These are phyloP conservation scores for Drosophila melanocephala DNA, from an alignment of 2,888 invertebrate species.

Conservation along the genomic window DNA sequence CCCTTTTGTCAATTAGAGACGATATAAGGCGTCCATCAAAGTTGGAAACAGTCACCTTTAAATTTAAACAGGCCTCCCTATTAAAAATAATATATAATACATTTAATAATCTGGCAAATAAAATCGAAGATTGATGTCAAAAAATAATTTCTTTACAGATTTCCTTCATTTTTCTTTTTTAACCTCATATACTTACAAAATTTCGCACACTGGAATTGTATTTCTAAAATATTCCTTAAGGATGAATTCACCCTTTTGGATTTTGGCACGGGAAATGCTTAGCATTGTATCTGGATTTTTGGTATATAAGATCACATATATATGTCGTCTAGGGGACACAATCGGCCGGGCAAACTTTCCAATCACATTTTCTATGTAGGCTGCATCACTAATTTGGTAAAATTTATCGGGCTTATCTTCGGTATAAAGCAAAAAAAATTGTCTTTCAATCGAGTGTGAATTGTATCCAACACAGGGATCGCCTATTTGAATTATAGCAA, in stretches of 20 bases:
- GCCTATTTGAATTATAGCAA: not conserved
- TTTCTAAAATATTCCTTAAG: constrained; percentile 65
- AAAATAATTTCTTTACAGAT: not conserved
- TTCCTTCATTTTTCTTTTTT: not conserved
- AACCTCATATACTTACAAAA: constrained; percentile 47
- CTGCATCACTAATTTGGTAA: constrained; percentile 21
- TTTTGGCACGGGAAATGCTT: constrained; percentile 50
- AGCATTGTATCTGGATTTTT: constrained; percentile 47
- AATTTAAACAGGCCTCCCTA: constrained; percentile 45
- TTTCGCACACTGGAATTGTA: constrained; percentile 43
- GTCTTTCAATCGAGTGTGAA: constrained; percentile 35
- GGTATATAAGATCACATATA: constrained; percentile 57
- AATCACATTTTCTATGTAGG: constrained; percentile 44
- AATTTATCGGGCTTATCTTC: constrained; percentile 31
- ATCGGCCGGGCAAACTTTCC: constrained; percentile 57
- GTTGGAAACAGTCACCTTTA: constrained; percentile 41
- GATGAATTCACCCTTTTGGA: constrained; percentile 31
- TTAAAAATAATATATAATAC: constrained; percentile 1
- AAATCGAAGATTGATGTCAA: not conserved
- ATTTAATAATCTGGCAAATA: not conserved
- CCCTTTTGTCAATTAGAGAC: constrained; percentile 49
- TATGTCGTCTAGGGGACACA: constrained; percentile 37
- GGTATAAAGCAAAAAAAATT: constrained; percentile 57
- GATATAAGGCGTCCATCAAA: constrained; percentile 52
- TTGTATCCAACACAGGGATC: constrained; percentile 2